Evolutionary conservation across 2,113 vertebrate species (phyloP), one percentile per base, ranked within the genome.

Genomic region (Nesoenas mayeri): DNA sequence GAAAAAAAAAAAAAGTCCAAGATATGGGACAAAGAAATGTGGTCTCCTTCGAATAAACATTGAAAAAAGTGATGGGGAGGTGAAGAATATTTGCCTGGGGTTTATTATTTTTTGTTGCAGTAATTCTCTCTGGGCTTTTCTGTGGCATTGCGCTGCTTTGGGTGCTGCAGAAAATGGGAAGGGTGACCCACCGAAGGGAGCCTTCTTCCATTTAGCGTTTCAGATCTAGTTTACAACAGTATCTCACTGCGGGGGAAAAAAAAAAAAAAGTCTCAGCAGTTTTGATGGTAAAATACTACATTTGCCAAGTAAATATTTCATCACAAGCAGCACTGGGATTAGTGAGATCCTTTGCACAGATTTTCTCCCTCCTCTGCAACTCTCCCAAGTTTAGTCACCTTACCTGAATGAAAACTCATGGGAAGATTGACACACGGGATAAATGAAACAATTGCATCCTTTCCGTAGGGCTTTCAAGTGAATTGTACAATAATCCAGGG

Each of bases 401-500:
- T 69, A 97, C 96, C 93, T 96, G 97, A 96, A 67, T 83, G 80
- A 91, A 79, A 93, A 82, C 93, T 78, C 64, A n/a, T 10, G 91
- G 88, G 83, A 83, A 96, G 94, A 97, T 93, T 96, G 96, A 95
- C 90, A 85, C 19, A 12, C 10, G 13, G 97, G 95, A 96, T 97
- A 96, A 97, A 79, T 95, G 54, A 93, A 97, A 96, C 89, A 97
- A 94, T 98, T 77, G 60, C 80, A 71, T 38, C 69, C 79, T 94
- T 97, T 97, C 93, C 80, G 47, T 97, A 92, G 96, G 95, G 89
- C 81, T 93, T 97, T 95, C 87, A 77, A 93, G 87, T 94, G 89
- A 97, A 96, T 97, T 96, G 70, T 92, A 82, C 94, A 94, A 44
- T 97, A 97, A 97, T 97, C 92, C 89, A 56, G 29, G 87, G 74